A percentile compares a stretch with the other conserved stretches of the same genome.
These are phyloP conservation scores for Pan troglodytes DNA, from an alignment of 2,113 vertebrate genomes.

Conservation along the genomic window NHGRI_mPanTro3-v2.1_pri NC_072417.2:11489501-11490000, in stretches of 20 bases:
- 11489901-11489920: background rate
- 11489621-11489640: background rate
- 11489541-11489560: background rate
- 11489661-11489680: background rate
- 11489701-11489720: background rate
- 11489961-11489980: too few relatives aligned
- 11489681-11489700: background rate
- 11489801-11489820: background rate
- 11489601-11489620: background rate
- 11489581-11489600: background rate
- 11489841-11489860: background rate
- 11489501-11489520: background rate
- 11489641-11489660: background rate
- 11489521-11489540: background rate
- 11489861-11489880: background rate
- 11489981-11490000: too few relatives aligned
- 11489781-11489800: background rate
- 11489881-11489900: background rate
- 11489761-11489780: background rate
- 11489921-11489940: background rate
- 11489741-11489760: background rate
- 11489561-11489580: too few relatives aligned
- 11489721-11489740: background rate
- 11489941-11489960: background rate
- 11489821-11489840: background rate